Conservation (phyloP, 2,888 invertebrate species). For the Drymonia ruficornis region DNA sequence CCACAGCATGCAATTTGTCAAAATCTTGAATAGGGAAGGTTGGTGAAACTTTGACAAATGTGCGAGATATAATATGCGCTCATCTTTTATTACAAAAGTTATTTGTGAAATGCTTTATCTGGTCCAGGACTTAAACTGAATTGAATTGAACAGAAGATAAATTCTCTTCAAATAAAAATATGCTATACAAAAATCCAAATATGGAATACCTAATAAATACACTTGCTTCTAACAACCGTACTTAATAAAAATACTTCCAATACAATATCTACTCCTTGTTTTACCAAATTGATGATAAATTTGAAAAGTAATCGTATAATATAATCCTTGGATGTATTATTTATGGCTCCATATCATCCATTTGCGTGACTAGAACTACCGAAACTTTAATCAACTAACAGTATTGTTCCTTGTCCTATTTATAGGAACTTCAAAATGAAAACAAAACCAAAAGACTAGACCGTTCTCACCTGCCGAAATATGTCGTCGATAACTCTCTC, state of each 20-base stretch:
- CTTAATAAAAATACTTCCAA: too few relatives aligned
- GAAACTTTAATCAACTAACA: neutral
- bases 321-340: neutral
- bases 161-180: too few relatives aligned
- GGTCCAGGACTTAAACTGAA: too few relatives aligned
- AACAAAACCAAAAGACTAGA: neutral
- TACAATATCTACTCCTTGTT: too few relatives aligned
- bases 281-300: too few relatives aligned
- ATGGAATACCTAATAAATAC: too few relatives aligned
- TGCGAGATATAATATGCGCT: constrained; percentile 5
- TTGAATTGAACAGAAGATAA: too few relatives aligned
- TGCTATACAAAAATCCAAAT: too few relatives aligned
- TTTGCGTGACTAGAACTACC: neutral
- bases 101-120: too few relatives aligned
- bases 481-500: constrained; percentile 28
- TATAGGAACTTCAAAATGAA: neutral
- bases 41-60: constrained; percentile 21
- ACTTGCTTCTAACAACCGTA: too few relatives aligned
- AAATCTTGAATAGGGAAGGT: constrained; percentile 31
- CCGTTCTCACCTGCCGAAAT: constrained; percentile 19
- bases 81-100: constrained; percentile 1
- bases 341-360: neutral
- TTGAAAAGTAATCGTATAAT: too few relatives aligned
- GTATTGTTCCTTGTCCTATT: neutral
- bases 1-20: constrained; percentile 50